Conservation (phyloP, 2,113 vertebrate genomes). For the Sigmodon hispidus region DNA sequence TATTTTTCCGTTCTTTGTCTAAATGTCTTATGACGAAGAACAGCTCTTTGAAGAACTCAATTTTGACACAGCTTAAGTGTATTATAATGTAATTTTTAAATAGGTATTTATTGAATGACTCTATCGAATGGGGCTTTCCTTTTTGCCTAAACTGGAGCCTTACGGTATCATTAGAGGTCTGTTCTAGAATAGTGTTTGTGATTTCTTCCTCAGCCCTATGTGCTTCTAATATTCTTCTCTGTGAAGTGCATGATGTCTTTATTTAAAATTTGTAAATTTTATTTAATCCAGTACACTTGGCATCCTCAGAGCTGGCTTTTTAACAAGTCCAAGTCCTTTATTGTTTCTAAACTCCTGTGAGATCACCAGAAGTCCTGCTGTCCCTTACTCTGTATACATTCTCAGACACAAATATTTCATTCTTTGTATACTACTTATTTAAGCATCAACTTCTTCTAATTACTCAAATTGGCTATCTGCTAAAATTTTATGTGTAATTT, state of each 20-base stretch:
- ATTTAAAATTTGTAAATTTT: background rate
- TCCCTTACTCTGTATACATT: background rate
- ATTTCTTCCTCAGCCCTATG: background rate
- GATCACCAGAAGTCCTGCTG: background rate
- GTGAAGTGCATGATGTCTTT: too few relatives aligned
- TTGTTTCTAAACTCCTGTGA: background rate
- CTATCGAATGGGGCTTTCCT: background rate
- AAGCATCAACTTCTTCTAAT: background rate
- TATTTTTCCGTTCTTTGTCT: background rate
- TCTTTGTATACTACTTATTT: background rate
- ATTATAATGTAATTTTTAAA: background rate
- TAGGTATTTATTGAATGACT: background rate
- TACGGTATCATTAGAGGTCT: too few relatives aligned
- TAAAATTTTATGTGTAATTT: background rate
- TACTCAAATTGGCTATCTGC: too few relatives aligned
- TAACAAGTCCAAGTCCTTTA: too few relatives aligned
- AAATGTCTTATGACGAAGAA: background rate
- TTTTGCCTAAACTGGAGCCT: fast-evolving
- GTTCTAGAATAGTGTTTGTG: background rate
- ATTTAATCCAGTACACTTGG: too few relatives aligned
- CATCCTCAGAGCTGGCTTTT: background rate
- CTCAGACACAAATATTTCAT: background rate
- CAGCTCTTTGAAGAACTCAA: background rate
- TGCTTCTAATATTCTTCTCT: background rate
- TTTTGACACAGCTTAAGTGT: background rate